Evolutionary conservation across 2,797 vertebrate genomes (phyloP), one percentile per base, ranked within the genome.

Genomic region (Leontocebus nigricollis): DNA sequence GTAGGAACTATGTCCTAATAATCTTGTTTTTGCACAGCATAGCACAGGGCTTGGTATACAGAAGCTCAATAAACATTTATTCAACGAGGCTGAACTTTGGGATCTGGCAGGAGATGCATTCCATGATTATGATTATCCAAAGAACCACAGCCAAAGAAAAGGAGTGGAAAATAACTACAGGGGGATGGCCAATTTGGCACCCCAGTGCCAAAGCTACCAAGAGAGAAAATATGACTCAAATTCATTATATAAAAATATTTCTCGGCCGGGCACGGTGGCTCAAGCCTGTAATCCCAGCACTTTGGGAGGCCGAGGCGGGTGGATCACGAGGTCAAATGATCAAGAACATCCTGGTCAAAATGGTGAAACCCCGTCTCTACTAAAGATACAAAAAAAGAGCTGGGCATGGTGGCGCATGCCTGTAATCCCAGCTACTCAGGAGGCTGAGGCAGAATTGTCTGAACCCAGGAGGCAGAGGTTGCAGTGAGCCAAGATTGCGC

Each of bases 41-140:
- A 73, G 27, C 26, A 2, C 7, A 30, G 14, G 57, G 3, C 50
- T 72, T 55, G 5, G 52, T 33, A 41, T 48, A 57, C 10, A 24
- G 50, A 59, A 75, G 20, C 44, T 55, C 36, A 67, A 27, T 24
- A 67, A 73, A n/a, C 27, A 12, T 50, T 30, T 95, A 59, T 85
- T 72, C 41, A 36, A 11, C 2, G 20, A 39, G 33, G 52, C 59
- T 61, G 48, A 86, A 27, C 44, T 44, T 41, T 12, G 55, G n/a
- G 41, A 36, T 14, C 46, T 7, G 14, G 91, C 0, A 7, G 82
- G 41, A 85, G 7, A 17, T 1, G 0, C 1, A 1, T 13, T 1
- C 0, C 30, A 30, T 19, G 52, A 91, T 22, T 10, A 7, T 3
- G 20, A 15, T 11, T 33, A 59, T 30, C 26, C 27, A 24, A 90